phyloP scores from a whole-genome alignment of 2,797 vertebrate species.

The Melanotaenia parkinsoni region DNA sequence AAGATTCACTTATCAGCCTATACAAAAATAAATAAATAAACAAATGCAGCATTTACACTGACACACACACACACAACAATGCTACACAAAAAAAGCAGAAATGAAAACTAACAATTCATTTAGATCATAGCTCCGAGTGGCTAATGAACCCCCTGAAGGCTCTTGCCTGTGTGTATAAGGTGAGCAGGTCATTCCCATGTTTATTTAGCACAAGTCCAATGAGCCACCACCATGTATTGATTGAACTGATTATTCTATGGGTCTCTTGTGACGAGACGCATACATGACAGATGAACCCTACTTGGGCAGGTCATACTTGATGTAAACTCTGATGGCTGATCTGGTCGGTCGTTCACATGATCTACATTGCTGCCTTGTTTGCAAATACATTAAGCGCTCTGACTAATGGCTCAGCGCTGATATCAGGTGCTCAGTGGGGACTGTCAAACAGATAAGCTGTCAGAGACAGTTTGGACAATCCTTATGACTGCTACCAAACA shows the following conservation, averaged over 20 bases:
- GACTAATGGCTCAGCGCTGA: conserved; percentile 68
- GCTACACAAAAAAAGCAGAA: conserved; percentile 67
- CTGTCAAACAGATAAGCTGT: conserved; percentile 68
- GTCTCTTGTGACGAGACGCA: conserved; percentile 76
- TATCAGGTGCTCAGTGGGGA: conserved; percentile 62
- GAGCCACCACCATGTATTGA: conserved; percentile 80
- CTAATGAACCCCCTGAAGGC: conserved; percentile 82
- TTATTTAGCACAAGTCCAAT: conserved; percentile 80
- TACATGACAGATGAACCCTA: conserved; percentile 80
- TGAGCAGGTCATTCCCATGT: conserved; percentile 83
- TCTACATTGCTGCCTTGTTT: conserved; percentile 64
- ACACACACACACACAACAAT: conserved; percentile 13
- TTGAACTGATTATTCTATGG: conserved; percentile 83
- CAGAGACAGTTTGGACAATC: conserved; percentile 59
- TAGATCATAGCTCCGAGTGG: conserved; percentile 70
- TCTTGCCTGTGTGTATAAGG: conserved; percentile 66
- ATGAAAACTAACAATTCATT: conserved; percentile 69
- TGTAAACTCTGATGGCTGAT: conserved; percentile 74
- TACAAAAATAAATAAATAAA: background rate
- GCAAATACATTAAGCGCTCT: conserved; percentile 64
- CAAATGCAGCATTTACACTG: conserved; percentile 4
- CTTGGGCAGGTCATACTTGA: conserved; percentile 72
- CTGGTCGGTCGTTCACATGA: conserved; percentile 70
- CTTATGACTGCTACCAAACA: conserved; percentile 41
- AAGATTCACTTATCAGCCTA: background rate